A percentile compares a stretch with the other conserved stretches of the same genome.
Evolutionary conservation across 2,797 vertebrate genomes (phyloP).

Genomic region (Lindbergichthys nudifrons): DNA sequence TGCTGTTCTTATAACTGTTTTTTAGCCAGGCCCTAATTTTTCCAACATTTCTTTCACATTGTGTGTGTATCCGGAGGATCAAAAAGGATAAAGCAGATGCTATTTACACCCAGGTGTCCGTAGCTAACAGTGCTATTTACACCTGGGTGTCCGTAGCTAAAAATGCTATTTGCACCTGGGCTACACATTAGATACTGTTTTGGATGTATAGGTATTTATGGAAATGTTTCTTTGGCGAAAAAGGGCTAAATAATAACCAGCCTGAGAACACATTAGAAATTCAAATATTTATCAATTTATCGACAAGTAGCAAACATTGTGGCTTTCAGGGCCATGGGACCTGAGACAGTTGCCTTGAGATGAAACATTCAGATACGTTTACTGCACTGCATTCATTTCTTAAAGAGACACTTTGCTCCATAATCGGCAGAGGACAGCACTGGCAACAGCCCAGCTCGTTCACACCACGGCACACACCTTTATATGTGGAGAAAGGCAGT

Average conservation of each 20-base stretch:
- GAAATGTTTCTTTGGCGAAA: neutral
- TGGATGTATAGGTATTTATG: no score
- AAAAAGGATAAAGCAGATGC: no score
- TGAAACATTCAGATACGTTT: neutral
- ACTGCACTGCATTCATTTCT: slow-evolving; percentile 4
- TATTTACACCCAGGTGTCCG: no score
- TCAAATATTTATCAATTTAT: neutral
- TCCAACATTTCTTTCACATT: no score
- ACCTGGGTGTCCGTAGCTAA: no score
- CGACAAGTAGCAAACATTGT: neutral
- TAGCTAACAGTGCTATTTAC: no score
- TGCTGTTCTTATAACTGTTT: neutral
- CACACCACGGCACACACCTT: slow-evolving; percentile 45
- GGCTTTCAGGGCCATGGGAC: neutral
- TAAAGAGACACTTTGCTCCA: slow-evolving; percentile 19
- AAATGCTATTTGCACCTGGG: no score
- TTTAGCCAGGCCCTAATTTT: no score
- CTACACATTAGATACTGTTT: no score
- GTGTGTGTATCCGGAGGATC: neutral
- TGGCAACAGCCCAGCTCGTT: slow-evolving; percentile 55
- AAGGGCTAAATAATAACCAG: neutral
- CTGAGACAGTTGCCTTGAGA: neutral
- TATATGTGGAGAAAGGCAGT: slow-evolving; percentile 45
- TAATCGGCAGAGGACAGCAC: slow-evolving; percentile 39
- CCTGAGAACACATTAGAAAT: neutral